Percentiles rank a stretch among this genome's conserved stretches.
Conservation (phyloP, 2,888 invertebrate genomes). For the Chrysolina oricalcia region DNA sequence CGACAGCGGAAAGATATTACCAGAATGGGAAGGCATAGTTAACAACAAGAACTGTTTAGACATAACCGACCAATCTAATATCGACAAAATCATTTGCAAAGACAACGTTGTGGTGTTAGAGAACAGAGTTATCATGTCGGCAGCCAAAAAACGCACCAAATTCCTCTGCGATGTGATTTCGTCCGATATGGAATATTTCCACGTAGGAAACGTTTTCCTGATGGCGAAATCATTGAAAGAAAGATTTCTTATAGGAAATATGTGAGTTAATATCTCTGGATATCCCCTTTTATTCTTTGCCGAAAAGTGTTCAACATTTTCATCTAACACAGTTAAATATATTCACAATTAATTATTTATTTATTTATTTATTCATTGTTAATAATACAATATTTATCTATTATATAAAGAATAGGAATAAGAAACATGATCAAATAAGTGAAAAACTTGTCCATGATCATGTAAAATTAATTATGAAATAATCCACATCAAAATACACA, state of each 20-base stretch:
- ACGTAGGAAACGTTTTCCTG: conserved; percentile 60
- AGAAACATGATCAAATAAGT: no score
- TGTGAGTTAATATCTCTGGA: conserved; percentile 65
- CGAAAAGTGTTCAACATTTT: no score
- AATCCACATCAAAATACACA: no score
- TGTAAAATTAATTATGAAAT: no score
- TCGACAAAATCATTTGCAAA: conserved; percentile 66
- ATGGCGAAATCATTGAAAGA: conserved; percentile 60
- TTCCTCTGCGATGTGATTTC: conserved; percentile 60
- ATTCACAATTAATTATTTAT: no score
- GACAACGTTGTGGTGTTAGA: conserved; percentile 68
- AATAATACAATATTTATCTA: no score
- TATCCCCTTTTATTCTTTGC: no score
- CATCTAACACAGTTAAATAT: no score
- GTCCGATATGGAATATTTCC: conserved; percentile 58
- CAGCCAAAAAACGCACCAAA: conserved; percentile 55
- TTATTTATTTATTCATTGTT: no score
- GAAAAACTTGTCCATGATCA: no score
- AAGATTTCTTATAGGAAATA: conserved; percentile 60
- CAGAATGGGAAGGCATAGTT: conserved; percentile 65
- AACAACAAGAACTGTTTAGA: conserved; percentile 68
- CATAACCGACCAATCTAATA: conserved; percentile 62
- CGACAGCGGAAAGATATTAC: conserved; percentile 45
- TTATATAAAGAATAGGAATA: no score
- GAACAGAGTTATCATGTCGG: conserved; percentile 66